Conservation (phyloP, 2,113 vertebrate species). For the Lepus timidus region DNA sequence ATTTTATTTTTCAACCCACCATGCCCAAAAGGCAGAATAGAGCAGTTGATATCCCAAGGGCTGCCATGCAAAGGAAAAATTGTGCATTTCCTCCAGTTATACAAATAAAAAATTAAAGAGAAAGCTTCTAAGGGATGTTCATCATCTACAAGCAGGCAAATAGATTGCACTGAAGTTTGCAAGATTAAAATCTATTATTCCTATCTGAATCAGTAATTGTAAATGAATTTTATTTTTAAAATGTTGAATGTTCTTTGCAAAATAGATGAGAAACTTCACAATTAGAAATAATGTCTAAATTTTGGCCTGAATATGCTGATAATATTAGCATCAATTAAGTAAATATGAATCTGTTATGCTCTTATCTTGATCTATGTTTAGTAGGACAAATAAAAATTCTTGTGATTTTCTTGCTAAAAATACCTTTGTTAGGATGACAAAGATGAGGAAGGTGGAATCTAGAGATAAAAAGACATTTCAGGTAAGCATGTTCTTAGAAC, state of each 20-base stretch:
- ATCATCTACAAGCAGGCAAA: neutral
- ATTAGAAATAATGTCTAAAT: neutral
- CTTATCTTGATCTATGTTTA: conserved; percentile 9
- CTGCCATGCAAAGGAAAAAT: neutral
- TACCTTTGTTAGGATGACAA: neutral
- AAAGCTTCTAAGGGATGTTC: neutral
- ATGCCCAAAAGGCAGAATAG: neutral
- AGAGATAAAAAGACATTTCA: neutral
- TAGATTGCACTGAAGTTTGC: neutral
- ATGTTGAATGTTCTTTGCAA: neutral
- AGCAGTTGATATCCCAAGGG: neutral
- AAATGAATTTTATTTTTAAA: neutral
- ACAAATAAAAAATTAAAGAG: neutral
- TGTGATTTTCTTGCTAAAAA: conserved; percentile 2
- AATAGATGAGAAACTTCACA: conserved; percentile 42
- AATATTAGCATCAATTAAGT: conserved; percentile 20
- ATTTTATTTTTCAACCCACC: conserved; percentile 9
- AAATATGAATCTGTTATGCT: neutral
- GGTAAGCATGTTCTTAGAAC: neutral
- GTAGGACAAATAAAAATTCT: conserved; percentile 7
- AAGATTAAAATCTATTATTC: neutral
- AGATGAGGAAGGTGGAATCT: neutral
- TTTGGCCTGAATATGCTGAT: neutral
- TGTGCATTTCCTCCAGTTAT: neutral
- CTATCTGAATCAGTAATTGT: neutral